phyloP scores from a whole-genome alignment of 2,888 invertebrate species.

The Pterobdella sp. region DNA sequence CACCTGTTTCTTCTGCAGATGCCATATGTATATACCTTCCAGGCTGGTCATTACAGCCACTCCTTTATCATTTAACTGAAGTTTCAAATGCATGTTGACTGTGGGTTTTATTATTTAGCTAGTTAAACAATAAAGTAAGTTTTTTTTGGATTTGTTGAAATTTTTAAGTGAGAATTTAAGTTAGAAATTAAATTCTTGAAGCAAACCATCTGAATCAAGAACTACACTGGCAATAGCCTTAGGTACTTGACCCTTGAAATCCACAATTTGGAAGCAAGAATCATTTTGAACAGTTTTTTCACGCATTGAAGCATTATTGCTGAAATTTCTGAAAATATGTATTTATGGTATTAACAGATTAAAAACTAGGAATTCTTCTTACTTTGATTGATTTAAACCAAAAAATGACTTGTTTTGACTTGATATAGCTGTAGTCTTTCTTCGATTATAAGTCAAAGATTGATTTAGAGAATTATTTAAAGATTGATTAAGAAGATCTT shows the following conservation, averaged over 20 bases:
- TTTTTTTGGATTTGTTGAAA: not conserved
- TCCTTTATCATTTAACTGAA: not conserved
- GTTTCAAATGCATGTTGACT: not conserved
- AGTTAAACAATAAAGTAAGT: not conserved
- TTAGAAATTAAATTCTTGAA: not conserved
- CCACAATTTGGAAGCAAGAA: slow-evolving; percentile 2
- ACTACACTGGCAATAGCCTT: not conserved
- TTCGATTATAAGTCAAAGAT: not conserved
- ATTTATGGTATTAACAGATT: not conserved
- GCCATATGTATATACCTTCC: not conserved
- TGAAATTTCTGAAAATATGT: not conserved
- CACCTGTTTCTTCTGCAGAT: too few relatives aligned
- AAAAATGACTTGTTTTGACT: not conserved
- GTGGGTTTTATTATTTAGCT: not conserved
- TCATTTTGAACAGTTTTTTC: not conserved
- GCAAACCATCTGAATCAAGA: not conserved
- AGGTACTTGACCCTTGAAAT: not conserved
- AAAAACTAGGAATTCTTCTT: not conserved
- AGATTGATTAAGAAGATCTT: not conserved
- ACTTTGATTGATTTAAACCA: not conserved
- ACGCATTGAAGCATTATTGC: not conserved
- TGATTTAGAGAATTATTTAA: not conserved
- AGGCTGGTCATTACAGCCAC: slow-evolving; percentile 3
- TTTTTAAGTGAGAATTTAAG: not conserved
- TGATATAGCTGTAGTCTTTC: not conserved